phyloP scores from a whole-genome alignment of 1,140 invertebrate species.

The Melanaphis sacchari region DNA sequence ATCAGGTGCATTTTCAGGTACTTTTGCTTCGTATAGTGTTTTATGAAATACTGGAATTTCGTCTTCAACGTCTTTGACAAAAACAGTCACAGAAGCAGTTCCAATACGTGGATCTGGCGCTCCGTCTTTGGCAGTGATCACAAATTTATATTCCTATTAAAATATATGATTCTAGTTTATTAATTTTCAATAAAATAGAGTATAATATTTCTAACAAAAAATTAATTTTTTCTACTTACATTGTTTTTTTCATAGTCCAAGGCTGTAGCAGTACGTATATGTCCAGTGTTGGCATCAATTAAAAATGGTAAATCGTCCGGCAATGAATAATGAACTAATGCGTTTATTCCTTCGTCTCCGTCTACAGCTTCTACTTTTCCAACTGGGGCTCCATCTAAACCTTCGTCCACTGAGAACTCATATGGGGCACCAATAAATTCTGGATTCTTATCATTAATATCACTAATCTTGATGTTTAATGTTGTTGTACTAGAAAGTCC shows the following conservation, averaged over 20 bases:
- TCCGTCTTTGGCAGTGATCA: slow-evolving; percentile 87
- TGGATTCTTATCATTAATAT: slow-evolving; percentile 89
- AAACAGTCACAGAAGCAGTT: slow-evolving; percentile 84
- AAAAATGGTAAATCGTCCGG: slow-evolving; percentile 79
- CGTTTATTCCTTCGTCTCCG: slow-evolving; percentile 77
- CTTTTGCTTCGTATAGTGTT: slow-evolving; percentile 74
- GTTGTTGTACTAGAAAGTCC: slow-evolving; percentile 81
- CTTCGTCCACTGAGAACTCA: slow-evolving; percentile 83
- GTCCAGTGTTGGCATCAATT: slow-evolving; percentile 79
- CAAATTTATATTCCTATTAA: slow-evolving; percentile 77
- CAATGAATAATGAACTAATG: slow-evolving; percentile 69
- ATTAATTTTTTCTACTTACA: slow-evolving; percentile 63
- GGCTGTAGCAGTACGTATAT: slow-evolving; percentile 77
- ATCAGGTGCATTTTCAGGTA: slow-evolving; percentile 84
- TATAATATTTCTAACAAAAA: background rate
- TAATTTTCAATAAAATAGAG: background rate
- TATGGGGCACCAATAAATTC: slow-evolving; percentile 80
- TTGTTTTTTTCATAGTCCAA: slow-evolving; percentile 85
- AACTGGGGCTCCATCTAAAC: slow-evolving; percentile 72
- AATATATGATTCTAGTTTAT: background rate
- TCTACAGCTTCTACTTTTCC: slow-evolving; percentile 85
- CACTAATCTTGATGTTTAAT: slow-evolving; percentile 86
- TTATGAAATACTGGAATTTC: slow-evolving; percentile 83
- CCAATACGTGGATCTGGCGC: slow-evolving; percentile 84
- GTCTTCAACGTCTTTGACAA: slow-evolving; percentile 81